Conservation (phyloP, 2,113 vertebrate genomes). For the Anhinga anhinga region DNA sequence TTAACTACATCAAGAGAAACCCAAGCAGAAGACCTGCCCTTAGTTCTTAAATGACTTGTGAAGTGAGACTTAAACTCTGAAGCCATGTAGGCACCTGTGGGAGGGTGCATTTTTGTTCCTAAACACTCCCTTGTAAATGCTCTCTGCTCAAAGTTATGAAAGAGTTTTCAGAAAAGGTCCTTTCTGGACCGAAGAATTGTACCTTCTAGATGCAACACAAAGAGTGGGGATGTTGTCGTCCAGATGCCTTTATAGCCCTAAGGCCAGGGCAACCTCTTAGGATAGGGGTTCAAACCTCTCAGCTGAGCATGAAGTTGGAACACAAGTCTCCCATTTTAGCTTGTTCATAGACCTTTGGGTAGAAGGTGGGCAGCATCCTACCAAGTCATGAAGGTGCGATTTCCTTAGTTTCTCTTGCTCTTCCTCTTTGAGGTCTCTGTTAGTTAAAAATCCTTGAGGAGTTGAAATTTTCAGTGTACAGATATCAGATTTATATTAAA, state of each 20-base stretch:
- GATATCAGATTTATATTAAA: not conserved
- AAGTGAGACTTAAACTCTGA: not conserved
- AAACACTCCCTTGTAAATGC: not conserved
- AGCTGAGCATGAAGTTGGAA: not conserved
- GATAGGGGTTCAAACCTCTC: not conserved
- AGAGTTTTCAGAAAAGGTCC: not conserved
- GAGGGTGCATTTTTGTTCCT: not conserved
- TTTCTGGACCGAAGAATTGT: not conserved
- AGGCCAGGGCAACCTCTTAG: not conserved
- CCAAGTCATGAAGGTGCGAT: not conserved
- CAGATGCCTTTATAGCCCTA: not conserved
- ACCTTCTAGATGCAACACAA: not conserved
- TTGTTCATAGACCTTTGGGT: not conserved
- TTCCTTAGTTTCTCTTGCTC: not conserved
- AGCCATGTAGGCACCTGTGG: not conserved
- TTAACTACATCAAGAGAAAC: not conserved
- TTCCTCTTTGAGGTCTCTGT: not conserved
- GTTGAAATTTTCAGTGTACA: not conserved
- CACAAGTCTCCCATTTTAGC: not conserved
- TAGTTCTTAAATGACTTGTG: not conserved
- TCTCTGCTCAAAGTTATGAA: not conserved
- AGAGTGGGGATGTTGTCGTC: not conserved
- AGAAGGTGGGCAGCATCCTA: not conserved
- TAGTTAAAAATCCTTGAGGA: conserved; percentile 5
- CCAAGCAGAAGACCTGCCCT: not conserved